A percentile compares a stretch with the other conserved stretches of the same genome.
These are phyloP conservation scores for Microtus ochrogaster DNA, from an alignment of 2,113 vertebrate genomes.

Conservation along the genomic window DNA sequence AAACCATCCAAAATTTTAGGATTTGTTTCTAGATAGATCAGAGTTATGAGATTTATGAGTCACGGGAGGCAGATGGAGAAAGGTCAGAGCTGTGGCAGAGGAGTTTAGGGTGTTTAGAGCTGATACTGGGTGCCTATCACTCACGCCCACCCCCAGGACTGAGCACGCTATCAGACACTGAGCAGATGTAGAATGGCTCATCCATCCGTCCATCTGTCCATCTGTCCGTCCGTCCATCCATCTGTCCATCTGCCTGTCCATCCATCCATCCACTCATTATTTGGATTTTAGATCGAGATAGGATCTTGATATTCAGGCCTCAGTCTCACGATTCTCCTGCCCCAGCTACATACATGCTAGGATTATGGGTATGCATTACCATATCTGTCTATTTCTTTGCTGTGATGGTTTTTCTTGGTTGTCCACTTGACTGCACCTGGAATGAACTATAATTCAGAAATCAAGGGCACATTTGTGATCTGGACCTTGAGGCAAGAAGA, in stretches of 20 bases:
- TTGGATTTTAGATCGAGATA: background rate
- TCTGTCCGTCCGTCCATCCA: too few species aligned
- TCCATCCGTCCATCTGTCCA: background rate
- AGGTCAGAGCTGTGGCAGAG: background rate
- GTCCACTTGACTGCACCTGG: background rate
- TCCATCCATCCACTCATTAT: background rate
- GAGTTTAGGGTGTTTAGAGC: background rate
- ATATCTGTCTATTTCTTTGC: background rate
- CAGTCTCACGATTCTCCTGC: background rate
- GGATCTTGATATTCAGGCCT: background rate
- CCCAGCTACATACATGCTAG: background rate
- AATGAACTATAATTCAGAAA: background rate
- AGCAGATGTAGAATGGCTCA: background rate
- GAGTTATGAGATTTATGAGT: background rate
- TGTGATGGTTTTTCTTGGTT: background rate
- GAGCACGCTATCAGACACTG: background rate
- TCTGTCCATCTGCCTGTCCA: too few species aligned
- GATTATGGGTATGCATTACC: background rate
- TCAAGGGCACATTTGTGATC: background rate
- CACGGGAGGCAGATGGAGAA: background rate
- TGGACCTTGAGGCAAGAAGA: background rate
- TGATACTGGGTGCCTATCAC: background rate
- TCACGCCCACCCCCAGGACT: background rate
- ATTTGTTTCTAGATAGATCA: background rate
- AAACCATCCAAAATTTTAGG: background rate